A percentile compares a stretch with the other conserved stretches of the same genome.
Conservation (phyloP, 30 jellyfish, hydroid and myxozoan genomes). For the Hydractinia echinata region DNA sequence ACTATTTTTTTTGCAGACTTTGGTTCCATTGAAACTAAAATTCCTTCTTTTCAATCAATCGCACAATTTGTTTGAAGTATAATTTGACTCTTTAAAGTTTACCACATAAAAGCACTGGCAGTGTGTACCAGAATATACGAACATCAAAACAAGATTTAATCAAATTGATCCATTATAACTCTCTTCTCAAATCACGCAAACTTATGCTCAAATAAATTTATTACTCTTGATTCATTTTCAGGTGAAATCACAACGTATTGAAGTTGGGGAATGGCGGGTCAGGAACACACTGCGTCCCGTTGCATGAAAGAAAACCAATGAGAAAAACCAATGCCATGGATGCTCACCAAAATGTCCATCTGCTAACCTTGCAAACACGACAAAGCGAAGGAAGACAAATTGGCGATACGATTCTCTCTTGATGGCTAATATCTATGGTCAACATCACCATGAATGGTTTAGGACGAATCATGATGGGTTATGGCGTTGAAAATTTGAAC, state of each 20-base stretch:
- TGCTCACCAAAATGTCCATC: neutral
- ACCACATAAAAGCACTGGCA: no score
- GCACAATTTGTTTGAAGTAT: no score
- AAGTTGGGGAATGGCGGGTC: slow-evolving; percentile 26
- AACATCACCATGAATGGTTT: slow-evolving; percentile 31
- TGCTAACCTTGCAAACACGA: neutral
- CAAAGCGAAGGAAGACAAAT: slow-evolving; percentile 11
- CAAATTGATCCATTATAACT: no score
- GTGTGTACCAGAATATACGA: no score
- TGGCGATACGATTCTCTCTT: slow-evolving; percentile 18
- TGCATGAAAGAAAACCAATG: slow-evolving; percentile 7
- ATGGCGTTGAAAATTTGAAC: slow-evolving; percentile 22
- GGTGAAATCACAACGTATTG: slow-evolving; percentile 8
- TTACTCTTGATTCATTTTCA: neutral
- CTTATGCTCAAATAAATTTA: neutral
- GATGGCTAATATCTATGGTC: slow-evolving; percentile 20
- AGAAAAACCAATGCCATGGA: slow-evolving; percentile 1
- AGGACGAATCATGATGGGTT: slow-evolving; percentile 22
- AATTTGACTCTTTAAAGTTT: no score
- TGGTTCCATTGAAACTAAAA: no score
- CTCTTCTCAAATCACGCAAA: no score
- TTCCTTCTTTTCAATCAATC: no score
- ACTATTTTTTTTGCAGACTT: no score
- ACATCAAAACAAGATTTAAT: no score
- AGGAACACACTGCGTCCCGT: slow-evolving; percentile 26